Conservation (phyloP, 2,888 invertebrate genomes). For the Siphonodentalium dalli region DNA sequence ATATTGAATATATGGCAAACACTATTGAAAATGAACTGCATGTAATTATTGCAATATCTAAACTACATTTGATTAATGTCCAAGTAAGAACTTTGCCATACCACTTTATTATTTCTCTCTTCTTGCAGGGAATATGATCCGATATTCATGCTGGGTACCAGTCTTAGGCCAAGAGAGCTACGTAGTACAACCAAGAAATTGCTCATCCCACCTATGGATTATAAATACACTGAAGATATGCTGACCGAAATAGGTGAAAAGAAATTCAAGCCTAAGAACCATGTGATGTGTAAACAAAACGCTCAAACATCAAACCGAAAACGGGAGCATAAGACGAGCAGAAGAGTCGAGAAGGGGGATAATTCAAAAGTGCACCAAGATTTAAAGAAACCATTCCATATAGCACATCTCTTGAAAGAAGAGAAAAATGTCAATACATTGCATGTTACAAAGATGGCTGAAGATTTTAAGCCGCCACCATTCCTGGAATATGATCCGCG, state of each 20-base stretch:
- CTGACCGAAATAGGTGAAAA: neutral
- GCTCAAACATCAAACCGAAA: neutral
- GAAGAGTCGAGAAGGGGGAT: no score
- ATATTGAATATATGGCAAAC: no score
- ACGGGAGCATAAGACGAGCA: no score
- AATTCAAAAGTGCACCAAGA: no score
- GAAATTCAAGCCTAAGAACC: neutral
- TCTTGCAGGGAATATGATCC: slow-evolving; percentile 75
- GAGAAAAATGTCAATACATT: no score
- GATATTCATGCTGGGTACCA: slow-evolving; percentile 82
- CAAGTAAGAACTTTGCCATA: neutral
- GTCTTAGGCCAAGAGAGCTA: slow-evolving; percentile 76
- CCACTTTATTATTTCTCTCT: neutral
- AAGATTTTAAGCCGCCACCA: no score
- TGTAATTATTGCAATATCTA: neutral
- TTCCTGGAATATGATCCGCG: no score
- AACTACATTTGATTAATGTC: neutral
- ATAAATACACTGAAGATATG: neutral
- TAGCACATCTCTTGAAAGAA: no score
- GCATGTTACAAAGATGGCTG: no score
- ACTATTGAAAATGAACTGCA: no score
- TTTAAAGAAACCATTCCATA: no score
- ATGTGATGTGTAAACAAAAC: neutral
- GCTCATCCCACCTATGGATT: slow-evolving; percentile 19
- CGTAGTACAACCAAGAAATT: slow-evolving; percentile 77